Percentiles rank a stretch among this genome's conserved stretches.
These are phyloP conservation scores for Hirundo rustica DNA, from an alignment of 2,797 vertebrate genomes.

Conservation along the genomic window DNA sequence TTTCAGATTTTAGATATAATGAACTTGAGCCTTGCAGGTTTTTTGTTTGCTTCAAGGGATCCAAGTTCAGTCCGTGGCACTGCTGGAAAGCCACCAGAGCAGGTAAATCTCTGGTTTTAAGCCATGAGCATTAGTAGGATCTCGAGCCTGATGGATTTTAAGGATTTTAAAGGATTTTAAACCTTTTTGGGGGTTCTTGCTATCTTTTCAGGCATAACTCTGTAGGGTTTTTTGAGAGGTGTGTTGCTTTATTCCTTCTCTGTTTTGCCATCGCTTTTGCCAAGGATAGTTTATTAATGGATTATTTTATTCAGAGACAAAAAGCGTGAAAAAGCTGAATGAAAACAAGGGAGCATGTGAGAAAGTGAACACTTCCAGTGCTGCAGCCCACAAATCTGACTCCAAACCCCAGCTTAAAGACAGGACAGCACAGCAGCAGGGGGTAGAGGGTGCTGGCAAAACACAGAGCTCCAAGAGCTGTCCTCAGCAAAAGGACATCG, in stretches of 20 bases:
- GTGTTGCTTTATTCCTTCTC: not conserved
- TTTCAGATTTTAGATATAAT: not conserved
- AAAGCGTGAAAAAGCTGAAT: conserved; percentile 27
- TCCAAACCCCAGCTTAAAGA: not conserved
- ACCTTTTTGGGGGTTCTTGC: not conserved
- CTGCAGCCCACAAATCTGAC: not conserved
- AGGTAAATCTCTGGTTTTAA: not conserved
- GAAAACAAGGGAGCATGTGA: conserved; percentile 15
- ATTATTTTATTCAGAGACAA: conserved; percentile 42
- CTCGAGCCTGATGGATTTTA: not conserved
- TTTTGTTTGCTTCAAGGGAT: not conserved
- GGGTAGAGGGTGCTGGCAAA: not conserved
- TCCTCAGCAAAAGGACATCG: not conserved
- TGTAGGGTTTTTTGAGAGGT: not conserved
- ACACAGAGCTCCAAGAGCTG: not conserved
- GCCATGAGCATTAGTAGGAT: not conserved
- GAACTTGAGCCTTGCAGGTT: not conserved
- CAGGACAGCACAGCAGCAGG: not conserved
- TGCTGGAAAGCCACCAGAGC: not conserved
- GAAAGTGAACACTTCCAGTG: not conserved
- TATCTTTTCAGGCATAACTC: not conserved
- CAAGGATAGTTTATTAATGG: not conserved
- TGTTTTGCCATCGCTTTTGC: not conserved
- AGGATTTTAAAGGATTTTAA: not conserved
- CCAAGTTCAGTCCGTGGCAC: not conserved